phyloP scores from a whole-genome alignment of 2,113 vertebrate species.

The Copsychus sechellarum region DNA sequence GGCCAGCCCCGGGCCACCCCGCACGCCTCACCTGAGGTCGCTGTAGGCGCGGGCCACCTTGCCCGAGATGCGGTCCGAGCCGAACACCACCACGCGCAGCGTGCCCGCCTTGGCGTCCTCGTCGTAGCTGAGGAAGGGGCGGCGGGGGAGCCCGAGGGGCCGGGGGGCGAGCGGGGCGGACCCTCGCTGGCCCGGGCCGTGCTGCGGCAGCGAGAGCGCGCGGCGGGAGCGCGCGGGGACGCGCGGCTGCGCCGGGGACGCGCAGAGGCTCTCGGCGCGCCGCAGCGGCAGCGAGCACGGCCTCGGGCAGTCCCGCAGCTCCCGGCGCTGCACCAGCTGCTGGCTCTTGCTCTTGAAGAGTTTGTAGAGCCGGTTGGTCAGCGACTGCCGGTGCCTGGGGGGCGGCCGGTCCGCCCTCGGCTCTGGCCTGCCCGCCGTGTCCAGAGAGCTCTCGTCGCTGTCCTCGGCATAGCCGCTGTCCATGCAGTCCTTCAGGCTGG shows the following conservation, averaged over 20 bases:
- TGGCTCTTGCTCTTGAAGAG: slow-evolving; percentile 85
- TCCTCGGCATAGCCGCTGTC: slow-evolving; percentile 94
- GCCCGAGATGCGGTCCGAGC: slow-evolving; percentile 91
- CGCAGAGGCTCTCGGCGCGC: slow-evolving; percentile 86
- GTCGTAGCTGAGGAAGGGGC: slow-evolving; percentile 88
- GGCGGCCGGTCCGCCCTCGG: not conserved
- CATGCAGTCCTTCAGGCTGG: slow-evolving; percentile 81
- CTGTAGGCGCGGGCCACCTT: slow-evolving; percentile 93
- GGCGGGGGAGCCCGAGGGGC: slow-evolving; percentile 76
- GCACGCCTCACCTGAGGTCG: slow-evolving; percentile 76
- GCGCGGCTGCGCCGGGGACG: slow-evolving; percentile 67
- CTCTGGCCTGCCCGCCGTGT: slow-evolving; percentile 25
- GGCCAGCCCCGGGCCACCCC: rapidly evolving
- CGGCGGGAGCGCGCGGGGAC: slow-evolving; percentile 59
- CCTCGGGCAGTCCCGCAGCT: slow-evolving; percentile 11
- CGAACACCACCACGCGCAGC: slow-evolving; percentile 91
- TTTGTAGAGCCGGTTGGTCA: slow-evolving; percentile 83
- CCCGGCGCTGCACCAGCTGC: slow-evolving; percentile 66
- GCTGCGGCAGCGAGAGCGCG: slow-evolving; percentile 79
- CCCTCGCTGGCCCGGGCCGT: not conserved
- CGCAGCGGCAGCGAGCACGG: slow-evolving; percentile 61
- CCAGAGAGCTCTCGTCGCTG: slow-evolving; percentile 77
- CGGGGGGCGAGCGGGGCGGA: slow-evolving; percentile 3
- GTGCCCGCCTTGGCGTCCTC: slow-evolving; percentile 83
- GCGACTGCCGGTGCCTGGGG: slow-evolving; percentile 57